Percentiles rank a stretch among this genome's conserved stretches.
Evolutionary conservation across 92 coral and sea anemone genomes (phyloP).

Genomic region (Pocillopora meandrina): DNA sequence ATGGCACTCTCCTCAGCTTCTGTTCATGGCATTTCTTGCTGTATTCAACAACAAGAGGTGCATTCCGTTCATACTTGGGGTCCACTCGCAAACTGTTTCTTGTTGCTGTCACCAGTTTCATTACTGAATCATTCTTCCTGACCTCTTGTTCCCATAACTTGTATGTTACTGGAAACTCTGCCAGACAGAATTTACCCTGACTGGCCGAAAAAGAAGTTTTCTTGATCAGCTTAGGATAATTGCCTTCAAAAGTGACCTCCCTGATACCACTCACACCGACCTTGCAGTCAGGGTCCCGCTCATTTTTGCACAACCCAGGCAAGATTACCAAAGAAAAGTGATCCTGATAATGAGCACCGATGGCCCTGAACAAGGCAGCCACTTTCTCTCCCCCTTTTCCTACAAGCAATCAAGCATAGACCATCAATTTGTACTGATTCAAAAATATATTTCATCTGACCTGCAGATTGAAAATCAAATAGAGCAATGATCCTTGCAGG

Average conservation of each 20-base stretch:
- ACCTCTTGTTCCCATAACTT: background rate
- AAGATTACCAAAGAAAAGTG: slow-evolving; percentile 27
- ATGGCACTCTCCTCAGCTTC: background rate
- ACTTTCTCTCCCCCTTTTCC: background rate
- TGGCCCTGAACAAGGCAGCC: slow-evolving; percentile 30
- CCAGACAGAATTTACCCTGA: background rate
- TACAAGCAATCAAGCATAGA: background rate
- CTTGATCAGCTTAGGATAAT: background rate
- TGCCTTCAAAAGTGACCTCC: background rate
- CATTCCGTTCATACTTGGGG: background rate
- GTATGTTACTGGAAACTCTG: slow-evolving; percentile 20
- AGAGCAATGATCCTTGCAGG: no score
- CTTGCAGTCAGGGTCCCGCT: slow-evolving; percentile 6
- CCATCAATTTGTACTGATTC: background rate
- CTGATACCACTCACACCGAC: slow-evolving; percentile 36
- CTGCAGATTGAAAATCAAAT: no score
- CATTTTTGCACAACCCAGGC: slow-evolving; percentile 15
- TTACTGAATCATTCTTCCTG: background rate
- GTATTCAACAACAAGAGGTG: background rate
- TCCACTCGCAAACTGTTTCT: background rate
- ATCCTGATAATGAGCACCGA: slow-evolving; percentile 44
- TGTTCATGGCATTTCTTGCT: background rate
- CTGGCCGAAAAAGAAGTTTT: background rate
- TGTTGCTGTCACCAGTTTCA: background rate
- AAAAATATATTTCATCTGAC: background rate